These are phyloP conservation scores for Thecophora atra DNA, from an alignment of 2,888 invertebrate genomes.

Conservation along the genomic window DNA sequence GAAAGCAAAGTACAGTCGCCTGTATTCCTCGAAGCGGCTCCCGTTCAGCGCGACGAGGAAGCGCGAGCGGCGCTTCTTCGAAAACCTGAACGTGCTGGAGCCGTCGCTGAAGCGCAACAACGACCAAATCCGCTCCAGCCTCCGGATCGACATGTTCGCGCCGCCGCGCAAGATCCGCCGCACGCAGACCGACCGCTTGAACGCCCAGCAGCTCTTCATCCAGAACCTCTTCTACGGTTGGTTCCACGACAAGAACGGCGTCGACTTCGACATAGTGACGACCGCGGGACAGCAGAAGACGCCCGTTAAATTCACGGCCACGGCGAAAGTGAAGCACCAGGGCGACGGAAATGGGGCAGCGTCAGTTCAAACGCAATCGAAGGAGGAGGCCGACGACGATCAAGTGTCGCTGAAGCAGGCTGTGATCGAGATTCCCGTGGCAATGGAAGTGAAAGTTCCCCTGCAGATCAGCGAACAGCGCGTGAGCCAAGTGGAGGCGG, in stretches of 20 bases:
- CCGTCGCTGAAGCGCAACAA: slow-evolving; percentile 50
- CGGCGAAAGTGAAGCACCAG: no score
- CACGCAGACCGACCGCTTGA: slow-evolving; percentile 54
- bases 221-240: slow-evolving; percentile 59
- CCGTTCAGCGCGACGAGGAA: neutral
- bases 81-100: slow-evolving; percentile 33
- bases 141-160: slow-evolving; percentile 57
- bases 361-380: neutral
- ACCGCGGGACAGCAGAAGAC: neutral
- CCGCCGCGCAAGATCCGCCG: slow-evolving; percentile 61
- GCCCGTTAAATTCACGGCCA: neutral
- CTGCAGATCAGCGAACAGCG: neutral
- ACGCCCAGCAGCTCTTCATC: slow-evolving; percentile 52
- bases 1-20: slow-evolving; percentile 1
- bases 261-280: slow-evolving; percentile 55
- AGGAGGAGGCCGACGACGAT: neutral
- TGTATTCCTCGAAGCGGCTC: neutral
- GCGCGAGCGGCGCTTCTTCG: slow-evolving; percentile 39
- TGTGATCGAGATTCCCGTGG: slow-evolving; percentile 11
- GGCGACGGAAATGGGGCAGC: no score
- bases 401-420: slow-evolving; percentile 11
- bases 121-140: slow-evolving; percentile 47
- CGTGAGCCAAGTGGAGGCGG: neutral
- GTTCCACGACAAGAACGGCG: slow-evolving; percentile 57
- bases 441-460: slow-evolving; percentile 26